These are phyloP conservation scores for Chirona hameri DNA, from an alignment of 2,888 invertebrate species.

Conservation along the genomic window DNA sequence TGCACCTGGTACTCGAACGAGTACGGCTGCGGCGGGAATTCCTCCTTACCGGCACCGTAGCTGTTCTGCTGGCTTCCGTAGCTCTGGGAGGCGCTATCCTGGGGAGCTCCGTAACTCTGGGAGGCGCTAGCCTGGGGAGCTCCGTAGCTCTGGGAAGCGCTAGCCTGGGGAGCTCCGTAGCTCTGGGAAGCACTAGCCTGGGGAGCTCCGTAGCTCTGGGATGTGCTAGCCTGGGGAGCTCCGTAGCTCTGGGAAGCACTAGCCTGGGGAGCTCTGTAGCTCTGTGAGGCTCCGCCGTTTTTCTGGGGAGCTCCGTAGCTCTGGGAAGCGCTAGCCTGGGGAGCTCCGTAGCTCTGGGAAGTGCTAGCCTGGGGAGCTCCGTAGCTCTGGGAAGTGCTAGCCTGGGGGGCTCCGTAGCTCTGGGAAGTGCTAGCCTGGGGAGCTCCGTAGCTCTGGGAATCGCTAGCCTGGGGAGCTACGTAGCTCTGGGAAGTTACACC, in stretches of 20 bases:
- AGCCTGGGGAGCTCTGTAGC: background rate
- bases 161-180: background rate
- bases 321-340: background rate
- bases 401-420: no score
- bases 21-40: background rate
- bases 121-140: background rate
- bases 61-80: no score
- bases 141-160: background rate
- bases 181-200: no score
- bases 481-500: no score
- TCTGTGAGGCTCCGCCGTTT: no score
- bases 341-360: background rate
- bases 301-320: background rate
- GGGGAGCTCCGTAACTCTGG: background rate
- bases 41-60: no score
- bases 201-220: background rate
- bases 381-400: background rate
- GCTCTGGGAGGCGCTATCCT: background rate
- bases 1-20: background rate
- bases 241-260: background rate
- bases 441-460: no score
- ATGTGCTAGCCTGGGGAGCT: background rate
- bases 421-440: no score
- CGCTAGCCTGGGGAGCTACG: no score
- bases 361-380: background rate